Base-by-base conservation (phyloP, 1,140 invertebrate genomes). In the Drosophila kanapiae region DNA sequence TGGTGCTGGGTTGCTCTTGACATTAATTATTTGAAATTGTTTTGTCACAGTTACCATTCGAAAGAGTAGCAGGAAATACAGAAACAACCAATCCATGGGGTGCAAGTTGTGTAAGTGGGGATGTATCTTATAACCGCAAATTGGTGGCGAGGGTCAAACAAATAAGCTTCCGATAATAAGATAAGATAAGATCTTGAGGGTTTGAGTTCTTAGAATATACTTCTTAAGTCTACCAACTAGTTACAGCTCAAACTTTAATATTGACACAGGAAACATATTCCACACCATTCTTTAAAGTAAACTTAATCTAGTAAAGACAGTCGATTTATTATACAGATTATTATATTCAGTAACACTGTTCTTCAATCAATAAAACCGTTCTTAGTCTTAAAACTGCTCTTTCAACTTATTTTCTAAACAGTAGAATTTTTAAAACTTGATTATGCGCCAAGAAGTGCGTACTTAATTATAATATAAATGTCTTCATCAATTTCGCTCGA, bases 11-110 rank as follows among this genome's bases (percentile, higher is more conserved):
- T 64, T 87, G 85, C 75, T 82, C 85, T 88, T 88, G 85, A 77
- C 85, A 90, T 90, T 76, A 85, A 90, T 90, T 81, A 80, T 78
- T 81, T 68, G 54, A 68, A 81, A 90, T 82, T 85, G 78, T 80
- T 88, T 84, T 80, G 81, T 68, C 75, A 88, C 71, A 87, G 75
- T 82, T 74, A 43, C 45, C 64, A 80, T 29, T 80, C 6, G 27
- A 45, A 60, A 60, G 40, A 49, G 40, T 59, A 35, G 35, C 43
- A 69, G 65, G 65, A 69, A 69, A 16, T 68, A 31, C 29, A 29
- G 18, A 35, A 67, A 31, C 37, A 23, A 35, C 14, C 2, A n/a
- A 49, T 49, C 29, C 11, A 29, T 6, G 38, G 31, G 57, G 38
- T 43, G 5, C 29, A 13, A 27, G 23, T 57, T 57, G 23, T 56